Evolutionary conservation across 1,140 invertebrate genomes (phyloP), one percentile per base, ranked within the genome.

Genomic region (Coptotermes formosanus): DNA sequence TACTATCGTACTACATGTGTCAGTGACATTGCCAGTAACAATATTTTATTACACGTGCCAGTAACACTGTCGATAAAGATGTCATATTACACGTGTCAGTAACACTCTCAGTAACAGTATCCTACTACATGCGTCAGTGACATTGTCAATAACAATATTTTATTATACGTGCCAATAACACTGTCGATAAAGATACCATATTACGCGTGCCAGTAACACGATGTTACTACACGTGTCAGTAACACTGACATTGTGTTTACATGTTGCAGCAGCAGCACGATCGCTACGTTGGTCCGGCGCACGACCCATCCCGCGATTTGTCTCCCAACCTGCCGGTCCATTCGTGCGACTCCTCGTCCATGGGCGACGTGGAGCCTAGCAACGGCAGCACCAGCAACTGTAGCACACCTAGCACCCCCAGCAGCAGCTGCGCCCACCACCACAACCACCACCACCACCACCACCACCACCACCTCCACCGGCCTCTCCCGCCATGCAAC

Each of bases 301-400:
- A 94, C 91, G 94, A 95, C 88, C 94, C 94, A 88, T 94, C 94
- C 55, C 92, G 94, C 89, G 94, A 95, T 89, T 92, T 95, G 83
- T 95, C 94, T 89, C 95, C 95, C 88, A 95, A 94, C 88, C 92
- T 95, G 86, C 94, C 87, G 59, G 32, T 87, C 32, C 85, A 87
- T 69, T 86, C 95, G 59, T 92, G 92, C 88, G 91, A 92, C 89
- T 89, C 90, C 83, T 93, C 92, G 90, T 93, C 92, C 89, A 93
- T 92, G 92, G 94, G 90, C 91, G 94, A 91, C 90, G 92, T 30
- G 48, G 87, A 87, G 59, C 83, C 87, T 25, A 81, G 38, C 52
- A 90, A 85, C 91, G 90, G 86, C 88, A 91, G 85, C 90, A 91
- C 86, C 91, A 90, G 87, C 91, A 86, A 8, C 86, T 91, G 87